Base-by-base conservation (phyloP, 2,113 vertebrate species). In the cat (Felis catus) region DNA sequence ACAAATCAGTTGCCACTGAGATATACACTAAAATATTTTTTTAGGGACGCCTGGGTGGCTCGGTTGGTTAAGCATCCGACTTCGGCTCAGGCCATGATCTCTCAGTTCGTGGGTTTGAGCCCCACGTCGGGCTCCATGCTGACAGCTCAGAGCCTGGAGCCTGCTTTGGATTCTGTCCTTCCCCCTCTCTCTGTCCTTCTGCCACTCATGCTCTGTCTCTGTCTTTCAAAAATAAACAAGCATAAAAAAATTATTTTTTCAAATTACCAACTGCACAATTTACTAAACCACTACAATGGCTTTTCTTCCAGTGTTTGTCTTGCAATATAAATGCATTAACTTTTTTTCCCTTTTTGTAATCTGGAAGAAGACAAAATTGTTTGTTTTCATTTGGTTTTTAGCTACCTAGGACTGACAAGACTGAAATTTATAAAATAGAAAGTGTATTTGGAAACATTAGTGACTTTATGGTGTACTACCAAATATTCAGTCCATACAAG, bases 311-410 rank as follows among this genome's bases (percentile, higher is more conserved):
- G 21, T 93, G 91, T 89, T 76, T 80, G 71, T 95, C 27, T 82
- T 73, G 36, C 31, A 45, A 45, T 85, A 5, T 74, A 80, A 85
- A 27, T 66, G 31, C n/a, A 18, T 71, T 87, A 58, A 80, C 16
- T 70, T 91, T 91, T 91, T 88, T 95, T 78, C 87, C 51, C 3
- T 87, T 76, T 85, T 63, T 91, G 27, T 87, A 87, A 88, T 87
- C 68, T 93, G 25, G 16, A 89, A 61, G 84, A 95, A 90, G 58
- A 73, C 7, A 93, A 70, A 90, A 89, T 84, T 73, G 7, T 76
- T 84, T 73, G 7, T 76, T 96, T 94, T 94, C 41, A 61, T 23
- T 82, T 95, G 58, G 55, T 58, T 58, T 97, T 87, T 79, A 79
- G 68, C 41, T 84, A n/a, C 78, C 70, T 91, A 45, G 36, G 66